Percentiles rank a stretch among this genome's conserved stretches.
phyloP scores from a whole-genome alignment of 2,888 invertebrate genomes.

The Troides helena region DNA sequence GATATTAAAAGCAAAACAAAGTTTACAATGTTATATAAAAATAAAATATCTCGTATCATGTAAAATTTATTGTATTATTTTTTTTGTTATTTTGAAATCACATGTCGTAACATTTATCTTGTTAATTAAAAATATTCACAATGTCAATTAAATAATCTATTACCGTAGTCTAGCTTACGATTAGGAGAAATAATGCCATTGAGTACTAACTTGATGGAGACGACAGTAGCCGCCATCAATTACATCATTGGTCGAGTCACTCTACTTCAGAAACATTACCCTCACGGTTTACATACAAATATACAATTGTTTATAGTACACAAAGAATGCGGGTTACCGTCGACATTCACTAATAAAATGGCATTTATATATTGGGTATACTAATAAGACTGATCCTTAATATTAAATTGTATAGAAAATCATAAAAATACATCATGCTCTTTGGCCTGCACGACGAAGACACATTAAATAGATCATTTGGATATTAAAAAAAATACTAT shows the following conservation, averaged over 20 bases:
- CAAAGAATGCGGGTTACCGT: constrained; percentile 65
- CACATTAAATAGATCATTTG: constrained; percentile 58
- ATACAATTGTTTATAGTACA: constrained; percentile 76
- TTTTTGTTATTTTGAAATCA: constrained; percentile 83
- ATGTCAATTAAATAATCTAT: constrained; percentile 83
- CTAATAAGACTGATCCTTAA: constrained; percentile 69
- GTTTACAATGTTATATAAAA: constrained; percentile 8
- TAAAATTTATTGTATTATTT: constrained; percentile 81
- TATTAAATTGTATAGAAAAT: constrained; percentile 70
- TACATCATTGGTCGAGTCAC: constrained; percentile 77
- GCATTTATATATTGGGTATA: constrained; percentile 70
- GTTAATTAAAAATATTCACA: constrained; percentile 84
- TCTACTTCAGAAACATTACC: constrained; percentile 68
- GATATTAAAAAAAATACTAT: constrained; percentile 61
- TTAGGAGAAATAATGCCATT: constrained; percentile 79
- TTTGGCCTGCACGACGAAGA: constrained; percentile 79
- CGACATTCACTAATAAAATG: constrained; percentile 76
- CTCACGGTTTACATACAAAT: constrained; percentile 75
- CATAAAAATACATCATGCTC: constrained; percentile 79
- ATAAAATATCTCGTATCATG: constrained; percentile 54
- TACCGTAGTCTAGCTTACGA: constrained; percentile 80
- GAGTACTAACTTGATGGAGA: constrained; percentile 67
- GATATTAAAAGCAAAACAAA: background rate
- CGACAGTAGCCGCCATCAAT: constrained; percentile 52
- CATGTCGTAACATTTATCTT: constrained; percentile 83